Percentiles rank a stretch among this genome's conserved stretches.
These are phyloP conservation scores for Muntiacus muntjak DNA, from an alignment of 2,113 vertebrate species.

Conservation along the genomic window DNA sequence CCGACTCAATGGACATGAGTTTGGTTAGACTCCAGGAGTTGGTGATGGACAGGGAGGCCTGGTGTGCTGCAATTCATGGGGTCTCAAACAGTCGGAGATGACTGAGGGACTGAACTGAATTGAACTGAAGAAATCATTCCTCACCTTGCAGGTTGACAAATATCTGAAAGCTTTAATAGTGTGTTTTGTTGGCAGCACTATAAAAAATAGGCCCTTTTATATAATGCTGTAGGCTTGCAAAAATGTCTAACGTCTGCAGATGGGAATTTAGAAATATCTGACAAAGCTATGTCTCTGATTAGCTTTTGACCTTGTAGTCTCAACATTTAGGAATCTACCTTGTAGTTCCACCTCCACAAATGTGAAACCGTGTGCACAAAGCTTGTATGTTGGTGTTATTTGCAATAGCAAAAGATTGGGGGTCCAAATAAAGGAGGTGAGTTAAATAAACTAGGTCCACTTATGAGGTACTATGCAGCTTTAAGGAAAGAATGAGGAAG, in stretches of 20 bases:
- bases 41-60: background rate
- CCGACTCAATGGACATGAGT: background rate
- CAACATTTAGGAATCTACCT: background rate
- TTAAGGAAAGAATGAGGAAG: background rate
- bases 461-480: background rate
- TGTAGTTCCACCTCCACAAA: background rate
- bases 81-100: accelerated
- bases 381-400: background rate
- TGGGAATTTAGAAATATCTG: background rate
- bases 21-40: accelerated
- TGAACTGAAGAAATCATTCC: background rate
- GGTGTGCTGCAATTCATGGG: background rate
- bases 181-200: background rate
- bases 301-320: background rate
- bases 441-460: background rate
- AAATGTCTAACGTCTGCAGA: background rate
- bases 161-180: background rate
- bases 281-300: background rate
- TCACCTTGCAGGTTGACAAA: background rate
- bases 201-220: background rate
- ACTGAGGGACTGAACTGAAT: background rate
- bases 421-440: background rate
- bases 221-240: background rate
- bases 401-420: background rate
- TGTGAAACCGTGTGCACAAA: background rate